Conservation (phyloP, 2,888 invertebrate species). For the Drosophila putrida region DNA sequence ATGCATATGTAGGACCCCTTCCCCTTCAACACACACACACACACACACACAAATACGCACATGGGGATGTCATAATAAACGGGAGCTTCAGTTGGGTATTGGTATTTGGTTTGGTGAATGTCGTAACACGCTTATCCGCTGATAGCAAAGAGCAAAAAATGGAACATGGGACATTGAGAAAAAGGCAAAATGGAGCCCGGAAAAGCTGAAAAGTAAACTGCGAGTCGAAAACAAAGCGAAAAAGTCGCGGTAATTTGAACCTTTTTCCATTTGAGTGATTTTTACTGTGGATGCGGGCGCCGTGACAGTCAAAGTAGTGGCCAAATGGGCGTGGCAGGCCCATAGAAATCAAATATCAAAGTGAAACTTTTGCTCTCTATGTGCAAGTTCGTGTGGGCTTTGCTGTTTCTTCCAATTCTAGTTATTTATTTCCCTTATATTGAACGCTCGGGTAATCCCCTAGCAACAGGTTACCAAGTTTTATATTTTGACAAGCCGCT, state of each 20-base stretch:
- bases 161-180: constrained; percentile 24
- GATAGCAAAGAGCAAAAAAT: constrained; percentile 42
- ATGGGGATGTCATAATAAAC: constrained; percentile 34
- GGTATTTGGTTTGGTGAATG: constrained; percentile 37
- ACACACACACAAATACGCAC: background rate
- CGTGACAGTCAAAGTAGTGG: constrained; percentile 25
- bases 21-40: constrained; percentile 1
- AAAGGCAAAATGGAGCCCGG: constrained; percentile 37
- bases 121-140: constrained; percentile 46
- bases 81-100: constrained; percentile 28
- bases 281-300: constrained; percentile 45
- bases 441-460: constrained; percentile 65
- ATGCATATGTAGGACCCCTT: constrained; percentile 23
- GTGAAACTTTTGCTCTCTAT: constrained; percentile 38
- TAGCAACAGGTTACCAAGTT: constrained; percentile 76
- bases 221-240: constrained; percentile 36
- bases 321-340: constrained; percentile 18
- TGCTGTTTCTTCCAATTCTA: constrained; percentile 11
- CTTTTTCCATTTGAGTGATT: constrained; percentile 77
- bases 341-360: constrained; percentile 77
- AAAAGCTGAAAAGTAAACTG: constrained; percentile 71
- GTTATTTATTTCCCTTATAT: constrained; percentile 18
- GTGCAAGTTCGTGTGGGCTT: constrained; percentile 2
- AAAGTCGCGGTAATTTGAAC: constrained; percentile 78
- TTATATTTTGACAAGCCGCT: constrained; percentile 66